Evolutionary conservation across 2,113 vertebrate species (phyloP), one percentile per base, ranked within the genome.

Genomic region (Pyxicephalus adspersus): DNA sequence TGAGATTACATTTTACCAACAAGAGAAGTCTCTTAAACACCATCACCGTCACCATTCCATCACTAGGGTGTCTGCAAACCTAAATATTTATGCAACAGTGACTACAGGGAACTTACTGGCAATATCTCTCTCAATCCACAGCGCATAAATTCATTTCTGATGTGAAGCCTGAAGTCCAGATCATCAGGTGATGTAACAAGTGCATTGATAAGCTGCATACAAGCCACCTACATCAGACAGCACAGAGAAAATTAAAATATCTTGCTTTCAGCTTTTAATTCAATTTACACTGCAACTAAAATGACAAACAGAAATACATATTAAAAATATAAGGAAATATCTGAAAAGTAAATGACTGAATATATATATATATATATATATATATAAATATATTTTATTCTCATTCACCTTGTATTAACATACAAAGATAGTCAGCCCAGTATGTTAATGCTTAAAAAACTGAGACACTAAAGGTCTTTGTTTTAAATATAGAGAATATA

Each of bases 171-270:
- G 87, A 98, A 95, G 93, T 99, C 97, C 92, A 99, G 88, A 87
- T 99, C 98, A 89, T 99, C 98, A 84, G 97, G 97, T 89, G 96
- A 98, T 34, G 97, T 99, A 89, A 99, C 94, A 0, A 99, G 94
- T 74, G 98, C 98, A 89, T 99, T 99, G 92, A 99, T 99, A 86
- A 99, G 95, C 90, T 99, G 98, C 98, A 99, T 99, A 83, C 97
- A 99, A 55, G 98, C 96, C 85, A 98, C 95, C 98, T 99, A 85
- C 45, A 92, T 92, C 0, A 90, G 23, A 91, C 65, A 60, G 91
- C 29, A 89, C 54, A 70, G 77, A 85, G 23, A 88, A 77, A 77
- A 82, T 76, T 26, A 85, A 70, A 65, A 15, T 31, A 20, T 2
- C 31, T 80, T 57, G 86, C 65, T 76, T 83, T 22, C 72, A 68